Evolutionary conservation across 2,797 vertebrate species (phyloP).

Genomic region (Malacoraja senta): DNA sequence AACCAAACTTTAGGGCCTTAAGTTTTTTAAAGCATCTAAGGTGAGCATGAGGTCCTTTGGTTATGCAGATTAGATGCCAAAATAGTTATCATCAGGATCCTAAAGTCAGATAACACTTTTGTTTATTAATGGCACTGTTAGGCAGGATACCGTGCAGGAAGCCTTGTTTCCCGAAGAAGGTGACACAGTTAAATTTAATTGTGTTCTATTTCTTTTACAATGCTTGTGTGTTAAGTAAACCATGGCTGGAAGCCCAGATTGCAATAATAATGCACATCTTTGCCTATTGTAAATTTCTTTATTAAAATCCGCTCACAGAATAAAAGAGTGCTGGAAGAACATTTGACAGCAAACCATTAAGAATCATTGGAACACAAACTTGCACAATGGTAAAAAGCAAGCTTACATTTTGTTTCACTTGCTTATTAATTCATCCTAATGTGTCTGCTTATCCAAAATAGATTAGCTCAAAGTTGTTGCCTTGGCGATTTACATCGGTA

Average conservation of each 20-base stretch:
- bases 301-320: background rate
- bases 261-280: background rate
- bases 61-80: background rate
- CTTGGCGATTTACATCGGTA: background rate
- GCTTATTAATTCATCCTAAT: background rate
- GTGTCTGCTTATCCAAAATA: background rate
- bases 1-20: background rate
- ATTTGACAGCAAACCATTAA: background rate
- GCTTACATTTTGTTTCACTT: background rate
- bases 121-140: background rate
- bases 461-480: background rate
- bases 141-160: background rate
- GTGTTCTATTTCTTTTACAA: background rate
- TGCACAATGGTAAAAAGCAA: background rate
- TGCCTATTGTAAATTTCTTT: background rate
- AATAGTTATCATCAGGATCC: background rate
- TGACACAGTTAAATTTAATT: slow-evolving; percentile 1
- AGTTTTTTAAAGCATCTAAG: background rate
- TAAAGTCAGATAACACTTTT: background rate
- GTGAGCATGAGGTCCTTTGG: background rate
- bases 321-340: background rate
- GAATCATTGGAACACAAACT: background rate
- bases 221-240: background rate
- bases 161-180: background rate
- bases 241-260: background rate